Evolutionary conservation across 1,140 invertebrate species (phyloP).

Genomic region (Drosophila suzukii): DNA sequence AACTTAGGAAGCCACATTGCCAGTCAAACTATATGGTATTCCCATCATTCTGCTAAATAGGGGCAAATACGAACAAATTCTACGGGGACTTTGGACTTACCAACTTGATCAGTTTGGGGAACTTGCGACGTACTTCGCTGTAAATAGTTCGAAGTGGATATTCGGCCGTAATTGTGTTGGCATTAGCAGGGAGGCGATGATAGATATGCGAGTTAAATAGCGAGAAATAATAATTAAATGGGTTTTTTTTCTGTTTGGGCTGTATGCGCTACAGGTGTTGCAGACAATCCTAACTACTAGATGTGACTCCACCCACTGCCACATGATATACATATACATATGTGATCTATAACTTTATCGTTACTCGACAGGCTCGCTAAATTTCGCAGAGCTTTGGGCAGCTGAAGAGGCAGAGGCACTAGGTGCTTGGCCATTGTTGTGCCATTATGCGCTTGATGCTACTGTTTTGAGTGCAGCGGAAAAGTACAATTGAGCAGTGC

Average conservation of each 20-base stretch:
- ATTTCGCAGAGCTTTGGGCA: conserved; percentile 10
- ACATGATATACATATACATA: not conserved
- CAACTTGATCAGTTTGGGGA: conserved; percentile 92
- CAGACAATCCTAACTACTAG: not conserved
- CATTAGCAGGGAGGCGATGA: conserved; percentile 29
- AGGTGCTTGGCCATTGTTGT: conserved; percentile 16
- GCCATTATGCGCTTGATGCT: not conserved
- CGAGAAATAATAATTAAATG: conserved; percentile 38
- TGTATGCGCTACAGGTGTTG: conserved; percentile 18
- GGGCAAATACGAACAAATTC: not conserved
- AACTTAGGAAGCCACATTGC: too few species aligned
- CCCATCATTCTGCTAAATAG: not conserved
- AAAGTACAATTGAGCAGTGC: not conserved
- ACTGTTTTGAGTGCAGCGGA: not conserved
- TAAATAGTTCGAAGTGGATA: conserved; percentile 83
- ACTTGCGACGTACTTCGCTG: conserved; percentile 93
- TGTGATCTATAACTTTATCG: not conserved
- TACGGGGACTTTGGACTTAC: conserved; percentile 86
- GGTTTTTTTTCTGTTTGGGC: not conserved
- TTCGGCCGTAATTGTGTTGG: conserved; percentile 41
- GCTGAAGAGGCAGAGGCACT: conserved; percentile 56
- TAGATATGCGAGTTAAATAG: conserved; percentile 38
- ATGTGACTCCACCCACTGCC: not conserved
- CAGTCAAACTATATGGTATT: not conserved
- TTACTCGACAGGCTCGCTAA: conserved; percentile 17